Conservation (phyloP, 1,140 invertebrate species). For the Archivesica marissinica region DNA sequence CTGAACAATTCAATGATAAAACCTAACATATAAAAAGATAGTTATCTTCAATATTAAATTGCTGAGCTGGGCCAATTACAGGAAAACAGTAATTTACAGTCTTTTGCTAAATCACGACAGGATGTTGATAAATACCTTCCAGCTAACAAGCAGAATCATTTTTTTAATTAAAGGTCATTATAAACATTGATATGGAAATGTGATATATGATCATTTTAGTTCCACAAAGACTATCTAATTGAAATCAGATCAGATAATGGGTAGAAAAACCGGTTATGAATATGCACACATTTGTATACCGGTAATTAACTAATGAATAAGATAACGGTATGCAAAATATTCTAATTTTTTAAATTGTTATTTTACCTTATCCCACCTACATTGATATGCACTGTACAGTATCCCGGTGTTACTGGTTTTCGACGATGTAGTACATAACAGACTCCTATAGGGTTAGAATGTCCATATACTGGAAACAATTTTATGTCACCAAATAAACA, state of each 20-base stretch:
- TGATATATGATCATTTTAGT: neutral
- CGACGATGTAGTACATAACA: no score
- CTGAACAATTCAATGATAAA: neutral
- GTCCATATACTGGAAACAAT: no score
- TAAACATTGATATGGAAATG: conserved; percentile 1
- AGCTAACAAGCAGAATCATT: neutral
- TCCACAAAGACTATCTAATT: neutral
- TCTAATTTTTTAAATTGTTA: no score
- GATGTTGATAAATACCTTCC: neutral
- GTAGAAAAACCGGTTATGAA: neutral
- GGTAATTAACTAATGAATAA: no score
- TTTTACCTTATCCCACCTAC: no score
- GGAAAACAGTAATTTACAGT: conserved; percentile 7
- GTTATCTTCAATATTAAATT: neutral
- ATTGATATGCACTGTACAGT: no score
- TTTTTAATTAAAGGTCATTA: conserved; percentile 7
- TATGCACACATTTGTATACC: no score
- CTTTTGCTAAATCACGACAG: neutral
- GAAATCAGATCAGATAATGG: neutral
- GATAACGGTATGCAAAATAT: no score
- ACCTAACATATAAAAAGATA: neutral
- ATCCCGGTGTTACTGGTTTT: no score
- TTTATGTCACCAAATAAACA: no score
- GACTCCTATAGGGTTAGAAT: no score
- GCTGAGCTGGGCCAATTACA: neutral